Base-by-base conservation (phyloP, 2,113 vertebrate species). In the Calidris pugnax region DNA sequence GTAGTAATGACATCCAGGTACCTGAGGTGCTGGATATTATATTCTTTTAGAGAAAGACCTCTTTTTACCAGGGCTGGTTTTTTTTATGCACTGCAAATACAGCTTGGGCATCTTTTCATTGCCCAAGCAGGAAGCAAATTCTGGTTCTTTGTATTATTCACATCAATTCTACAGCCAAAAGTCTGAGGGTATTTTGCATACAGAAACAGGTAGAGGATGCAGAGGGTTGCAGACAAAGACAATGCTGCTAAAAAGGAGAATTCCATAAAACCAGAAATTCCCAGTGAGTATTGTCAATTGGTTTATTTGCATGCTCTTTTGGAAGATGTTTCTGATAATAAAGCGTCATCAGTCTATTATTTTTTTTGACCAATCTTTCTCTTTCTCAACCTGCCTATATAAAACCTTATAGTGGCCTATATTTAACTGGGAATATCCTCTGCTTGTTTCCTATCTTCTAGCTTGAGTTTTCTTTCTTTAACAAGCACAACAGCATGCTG, bases 401-500 rank as follows among this genome's bases (percentile, higher is more conserved):
- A 93, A 97, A 85, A 87, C 76, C 71, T 73, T 64, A 26, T 5
- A 35, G 78, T 84, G 87, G 93, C 89, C 69, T 96, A 47, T 93
- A 93, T 96, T 98, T 98, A 97, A 85, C 78, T 56, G 85, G 82
- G 89, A 97, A 94, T 93, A 97, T 96, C 95, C 93, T 97, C 92
- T 94, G 94, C 97, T 97, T 94, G 94, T 96, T 97, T 97, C 85
- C 95, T 94, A 43, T 95, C 87, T 94, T 91, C 91, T 94, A 93
- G 93, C 89, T 62, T 72, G 94, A 97, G 95, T 97, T 97, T 97
- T 97, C 97, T 94, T 96, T 98, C 98, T 98, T 98, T 98, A 99
- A 99, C 98, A 98, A 98, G 98, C 98, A 97, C 97, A 98, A 97
- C 97, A 98, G 97, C 97, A 97, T 91, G 95, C 97, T 96, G 95